phyloP scores from a whole-genome alignment of 2,113 vertebrate genomes.

The Mirza zaza region DNA sequence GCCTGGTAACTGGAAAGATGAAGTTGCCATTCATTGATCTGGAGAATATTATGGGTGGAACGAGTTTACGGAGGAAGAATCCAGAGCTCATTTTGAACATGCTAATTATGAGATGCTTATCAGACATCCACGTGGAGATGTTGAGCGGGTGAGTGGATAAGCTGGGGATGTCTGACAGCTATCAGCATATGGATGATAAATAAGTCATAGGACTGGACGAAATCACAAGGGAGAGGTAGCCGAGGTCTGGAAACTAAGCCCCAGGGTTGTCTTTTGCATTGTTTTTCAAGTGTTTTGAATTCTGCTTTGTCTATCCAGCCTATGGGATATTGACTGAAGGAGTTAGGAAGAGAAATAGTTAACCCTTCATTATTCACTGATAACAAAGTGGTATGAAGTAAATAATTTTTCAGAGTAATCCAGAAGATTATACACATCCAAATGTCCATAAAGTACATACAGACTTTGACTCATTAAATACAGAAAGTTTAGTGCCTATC shows the following conservation, averaged over 20 bases:
- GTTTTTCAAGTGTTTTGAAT: slow-evolving; percentile 6
- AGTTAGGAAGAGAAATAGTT: neutral
- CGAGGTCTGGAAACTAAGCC: neutral
- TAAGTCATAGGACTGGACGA: neutral
- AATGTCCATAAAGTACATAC: neutral
- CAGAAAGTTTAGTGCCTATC: neutral
- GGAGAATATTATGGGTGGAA: neutral
- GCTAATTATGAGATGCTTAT: neutral
- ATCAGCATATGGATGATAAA: neutral
- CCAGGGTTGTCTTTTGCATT: neutral
- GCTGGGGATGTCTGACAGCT: neutral
- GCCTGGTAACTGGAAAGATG: neutral
- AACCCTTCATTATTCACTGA: neutral
- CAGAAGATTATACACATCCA: neutral
- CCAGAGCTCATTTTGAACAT: neutral
- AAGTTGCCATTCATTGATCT: neutral
- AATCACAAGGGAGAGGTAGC: neutral
- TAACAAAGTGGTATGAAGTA: neutral
- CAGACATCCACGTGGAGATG: neutral
- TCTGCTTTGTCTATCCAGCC: neutral
- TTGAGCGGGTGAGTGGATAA: neutral
- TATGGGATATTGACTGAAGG: neutral
- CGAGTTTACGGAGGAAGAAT: neutral
- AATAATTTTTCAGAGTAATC: neutral
- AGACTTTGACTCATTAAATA: neutral